These are phyloP conservation scores for Coranthus polyacanthus DNA, from an alignment of 2,797 vertebrate species.

Conservation along the genomic window DNA sequence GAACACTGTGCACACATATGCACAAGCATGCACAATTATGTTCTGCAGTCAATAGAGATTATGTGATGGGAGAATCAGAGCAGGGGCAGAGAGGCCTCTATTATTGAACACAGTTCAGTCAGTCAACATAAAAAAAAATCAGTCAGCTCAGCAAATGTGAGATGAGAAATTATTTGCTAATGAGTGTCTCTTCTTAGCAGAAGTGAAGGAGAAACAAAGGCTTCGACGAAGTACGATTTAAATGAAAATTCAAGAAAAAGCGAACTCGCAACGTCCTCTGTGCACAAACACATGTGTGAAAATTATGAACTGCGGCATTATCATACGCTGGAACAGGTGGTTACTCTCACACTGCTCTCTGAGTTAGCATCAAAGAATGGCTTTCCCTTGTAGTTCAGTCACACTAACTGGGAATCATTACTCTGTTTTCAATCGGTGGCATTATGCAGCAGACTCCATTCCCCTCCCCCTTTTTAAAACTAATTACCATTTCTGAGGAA, in stretches of 20 bases:
- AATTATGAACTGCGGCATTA: not conserved
- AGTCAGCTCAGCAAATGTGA: constrained; percentile 14
- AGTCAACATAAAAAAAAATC: constrained; percentile 5
- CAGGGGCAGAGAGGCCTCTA: not conserved
- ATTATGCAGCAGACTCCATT: not conserved
- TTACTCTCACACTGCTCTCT: constrained; percentile 33
- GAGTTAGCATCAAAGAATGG: constrained; percentile 39
- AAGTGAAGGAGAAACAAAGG: not conserved
- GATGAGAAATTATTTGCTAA: constrained; percentile 6
- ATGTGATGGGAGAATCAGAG: constrained; percentile 37
- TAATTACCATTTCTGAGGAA: not conserved
- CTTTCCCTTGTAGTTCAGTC: constrained; percentile 15
- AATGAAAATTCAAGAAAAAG: too few species aligned
- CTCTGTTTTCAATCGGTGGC: constrained; percentile 10
- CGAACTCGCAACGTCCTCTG: too few species aligned
- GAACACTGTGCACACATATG: constrained; percentile 26
- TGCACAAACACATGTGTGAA: not conserved
- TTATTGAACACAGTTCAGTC: constrained; percentile 14
- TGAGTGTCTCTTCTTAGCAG: not conserved
- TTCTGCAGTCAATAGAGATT: constrained; percentile 46
- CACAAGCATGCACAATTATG: constrained; percentile 13
- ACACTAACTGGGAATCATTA: constrained; percentile 28
- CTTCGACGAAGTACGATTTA: too few species aligned
- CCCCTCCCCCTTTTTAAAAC: not conserved
- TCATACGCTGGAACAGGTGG: constrained; percentile 69